Percentiles rank a stretch among this genome's conserved stretches.
These are phyloP conservation scores for Octopus sinensis DNA, from an alignment of 1,140 invertebrate species.

Conservation along the genomic window DNA sequence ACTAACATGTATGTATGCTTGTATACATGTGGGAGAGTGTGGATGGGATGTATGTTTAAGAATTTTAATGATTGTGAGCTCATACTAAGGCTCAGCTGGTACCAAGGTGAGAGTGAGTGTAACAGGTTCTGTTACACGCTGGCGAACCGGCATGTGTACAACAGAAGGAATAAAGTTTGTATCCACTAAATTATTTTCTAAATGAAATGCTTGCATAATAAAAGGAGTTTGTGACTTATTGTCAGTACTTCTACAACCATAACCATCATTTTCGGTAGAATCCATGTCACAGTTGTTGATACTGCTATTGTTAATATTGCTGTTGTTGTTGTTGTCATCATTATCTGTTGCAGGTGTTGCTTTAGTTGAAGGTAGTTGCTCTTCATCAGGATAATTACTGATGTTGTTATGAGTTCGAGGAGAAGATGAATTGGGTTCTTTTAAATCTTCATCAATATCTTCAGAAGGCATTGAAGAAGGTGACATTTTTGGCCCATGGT, in stretches of 20 bases:
- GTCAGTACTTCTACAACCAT: not conserved
- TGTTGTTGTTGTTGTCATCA: not conserved
- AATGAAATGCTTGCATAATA: conserved; percentile 82
- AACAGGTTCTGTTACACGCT: conserved; percentile 74
- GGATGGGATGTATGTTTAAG: not conserved
- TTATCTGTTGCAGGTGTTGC: not conserved
- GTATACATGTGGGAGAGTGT: not conserved
- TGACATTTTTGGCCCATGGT: conserved; percentile 24
- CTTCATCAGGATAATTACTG: not conserved
- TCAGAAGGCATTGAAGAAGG: not conserved
- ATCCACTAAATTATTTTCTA: conserved; percentile 56
- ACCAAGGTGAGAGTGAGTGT: conserved; percentile 88
- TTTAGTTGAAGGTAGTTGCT: not conserved
- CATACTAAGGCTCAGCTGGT: conserved; percentile 63
- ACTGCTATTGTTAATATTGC: not conserved
- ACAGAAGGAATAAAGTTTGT: conserved; percentile 77
- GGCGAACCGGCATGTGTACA: conserved; percentile 85
- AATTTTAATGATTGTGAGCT: not conserved
- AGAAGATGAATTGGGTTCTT: not conserved
- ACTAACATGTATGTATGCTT: no score
- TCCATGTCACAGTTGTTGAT: not conserved
- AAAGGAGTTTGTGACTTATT: conserved; percentile 41
- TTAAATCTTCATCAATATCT: not conserved
- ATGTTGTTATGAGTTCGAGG: not conserved
- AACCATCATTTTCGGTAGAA: not conserved